Conservation (phyloP, 1,140 invertebrate genomes). For the Bombus cullumanus region DNA sequence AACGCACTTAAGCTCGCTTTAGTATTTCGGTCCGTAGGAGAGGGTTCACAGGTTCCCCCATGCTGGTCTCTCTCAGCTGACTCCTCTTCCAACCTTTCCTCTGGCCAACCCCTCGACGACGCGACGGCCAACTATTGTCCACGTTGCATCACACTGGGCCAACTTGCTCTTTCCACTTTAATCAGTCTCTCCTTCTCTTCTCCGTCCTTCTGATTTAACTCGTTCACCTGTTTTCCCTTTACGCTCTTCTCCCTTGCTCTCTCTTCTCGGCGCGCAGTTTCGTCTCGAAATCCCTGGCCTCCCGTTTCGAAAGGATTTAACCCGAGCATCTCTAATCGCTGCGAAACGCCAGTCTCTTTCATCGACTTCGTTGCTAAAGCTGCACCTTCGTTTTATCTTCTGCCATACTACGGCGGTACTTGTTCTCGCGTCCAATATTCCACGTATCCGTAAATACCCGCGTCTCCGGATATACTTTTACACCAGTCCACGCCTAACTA, state of each 20-base stretch:
- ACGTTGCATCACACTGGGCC: constrained; percentile 27
- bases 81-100: constrained; percentile 18
- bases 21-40: constrained; percentile 70
- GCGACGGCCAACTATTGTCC: constrained; percentile 50
- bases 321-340: constrained; percentile 33
- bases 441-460: not conserved
- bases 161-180: constrained; percentile 18
- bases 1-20: constrained; percentile 76
- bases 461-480: constrained; percentile 31
- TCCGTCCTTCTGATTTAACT: not conserved
- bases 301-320: constrained; percentile 50
- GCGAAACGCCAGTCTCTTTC: constrained; percentile 25
- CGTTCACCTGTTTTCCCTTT: not conserved
- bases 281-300: not conserved
- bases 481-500: not conserved
- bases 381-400: not conserved
- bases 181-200: not conserved
- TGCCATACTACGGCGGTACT: not conserved
- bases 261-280: not conserved
- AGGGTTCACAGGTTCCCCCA: constrained; percentile 56
- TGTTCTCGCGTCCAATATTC: not conserved
- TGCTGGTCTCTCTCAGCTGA: constrained; percentile 29
- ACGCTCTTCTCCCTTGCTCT: not conserved
- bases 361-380: not conserved
- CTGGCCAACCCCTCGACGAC: constrained; percentile 5